These are phyloP conservation scores for Portunus trituberculatus DNA, from an alignment of 1,140 invertebrate species.

Conservation along the genomic window DNA sequence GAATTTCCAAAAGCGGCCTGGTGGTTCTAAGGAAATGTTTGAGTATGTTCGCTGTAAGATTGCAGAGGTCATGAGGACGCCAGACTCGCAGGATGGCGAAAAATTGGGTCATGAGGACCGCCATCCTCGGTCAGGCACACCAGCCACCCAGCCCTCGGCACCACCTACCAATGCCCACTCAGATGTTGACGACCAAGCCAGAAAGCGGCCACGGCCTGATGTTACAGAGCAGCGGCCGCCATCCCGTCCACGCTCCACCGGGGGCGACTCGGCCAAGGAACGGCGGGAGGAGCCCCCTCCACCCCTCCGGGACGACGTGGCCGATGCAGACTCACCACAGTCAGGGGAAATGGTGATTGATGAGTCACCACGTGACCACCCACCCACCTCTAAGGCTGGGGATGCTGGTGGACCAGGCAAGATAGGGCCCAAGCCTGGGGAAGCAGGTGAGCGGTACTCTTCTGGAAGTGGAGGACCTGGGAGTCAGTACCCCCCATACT, in stretches of 20 bases:
- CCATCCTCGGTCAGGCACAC: conserved; percentile 54
- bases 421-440: conserved; percentile 67
- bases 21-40: conserved; percentile 58
- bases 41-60: conserved; percentile 74
- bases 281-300: conserved; percentile 58
- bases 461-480: conserved; percentile 42
- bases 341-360: conserved; percentile 84
- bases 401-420: conserved; percentile 63
- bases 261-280: conserved; percentile 63
- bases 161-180: conserved; percentile 71
- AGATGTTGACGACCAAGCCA: conserved; percentile 65
- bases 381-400: conserved; percentile 74
- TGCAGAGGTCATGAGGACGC: conserved; percentile 74
- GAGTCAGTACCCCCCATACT: conserved; percentile 64
- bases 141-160: conserved; percentile 61
- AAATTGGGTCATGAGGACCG: conserved; percentile 56
- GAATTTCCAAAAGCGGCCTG: conserved; percentile 30
- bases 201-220: conserved; percentile 70
- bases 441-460: conserved; percentile 55
- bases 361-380: conserved; percentile 79
- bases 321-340: conserved; percentile 82
- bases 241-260: conserved; percentile 68
- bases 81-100: conserved; percentile 67
- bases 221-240: conserved; percentile 78
- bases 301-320: conserved; percentile 70